phyloP scores from a whole-genome alignment of 1,140 invertebrate species.

The Drosophila jambulina region DNA sequence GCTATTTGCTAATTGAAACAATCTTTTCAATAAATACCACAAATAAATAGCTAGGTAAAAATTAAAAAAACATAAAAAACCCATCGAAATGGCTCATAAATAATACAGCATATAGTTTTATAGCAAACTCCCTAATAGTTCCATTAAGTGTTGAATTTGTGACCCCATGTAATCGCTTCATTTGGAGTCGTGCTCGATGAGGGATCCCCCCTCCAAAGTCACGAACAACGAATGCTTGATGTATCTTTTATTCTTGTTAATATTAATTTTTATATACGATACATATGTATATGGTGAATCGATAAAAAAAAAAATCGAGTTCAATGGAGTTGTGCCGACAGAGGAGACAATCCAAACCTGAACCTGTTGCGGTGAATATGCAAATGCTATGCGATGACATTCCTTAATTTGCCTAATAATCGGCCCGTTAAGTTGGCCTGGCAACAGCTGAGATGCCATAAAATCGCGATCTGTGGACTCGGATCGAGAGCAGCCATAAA shows the following conservation, averaged over 20 bases:
- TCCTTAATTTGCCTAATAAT: conserved; percentile 81
- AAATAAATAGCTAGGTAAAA: not conserved
- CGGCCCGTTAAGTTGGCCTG: conserved; percentile 64
- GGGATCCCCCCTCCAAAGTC: not conserved
- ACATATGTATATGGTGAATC: not conserved
- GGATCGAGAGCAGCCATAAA: conserved; percentile 42
- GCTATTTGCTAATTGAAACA: not conserved
- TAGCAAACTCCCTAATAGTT: not conserved
- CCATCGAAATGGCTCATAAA: not conserved
- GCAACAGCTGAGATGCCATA: conserved; percentile 56
- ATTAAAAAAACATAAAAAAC: not conserved
- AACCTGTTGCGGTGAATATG: conserved; percentile 80
- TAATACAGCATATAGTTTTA: not conserved
- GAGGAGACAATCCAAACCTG: conserved; percentile 5
- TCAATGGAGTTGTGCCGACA: conserved; percentile 69
- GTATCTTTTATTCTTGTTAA: conserved; percentile 6
- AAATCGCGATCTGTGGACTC: conserved; percentile 15
- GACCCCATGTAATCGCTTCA: not conserved
- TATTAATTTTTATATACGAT: not conserved
- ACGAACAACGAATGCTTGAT: conserved; percentile 8
- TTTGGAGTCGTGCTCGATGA: not conserved
- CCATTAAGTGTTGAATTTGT: not conserved
- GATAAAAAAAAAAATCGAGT: conserved; percentile 53
- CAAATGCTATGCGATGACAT: conserved; percentile 78
- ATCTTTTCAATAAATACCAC: not conserved